These are phyloP conservation scores for Lepidothrix coronata DNA, from an alignment of 2,113 vertebrate genomes.

Conservation along the genomic window DNA sequence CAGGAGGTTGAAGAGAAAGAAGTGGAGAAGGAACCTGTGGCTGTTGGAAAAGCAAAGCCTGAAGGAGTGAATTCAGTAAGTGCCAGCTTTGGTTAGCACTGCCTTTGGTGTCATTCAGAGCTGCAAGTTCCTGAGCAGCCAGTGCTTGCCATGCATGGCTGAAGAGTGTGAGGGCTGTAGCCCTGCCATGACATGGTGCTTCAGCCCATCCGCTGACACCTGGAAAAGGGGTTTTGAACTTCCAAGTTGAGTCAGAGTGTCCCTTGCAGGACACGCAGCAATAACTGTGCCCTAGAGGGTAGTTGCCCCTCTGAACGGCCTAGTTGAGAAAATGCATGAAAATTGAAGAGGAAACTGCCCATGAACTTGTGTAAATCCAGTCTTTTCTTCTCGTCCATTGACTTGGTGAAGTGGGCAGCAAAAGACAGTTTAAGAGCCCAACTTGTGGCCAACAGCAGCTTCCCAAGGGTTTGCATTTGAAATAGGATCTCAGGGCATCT, in stretches of 20 bases:
- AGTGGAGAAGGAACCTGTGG: too few relatives aligned
- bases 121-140: too few relatives aligned
- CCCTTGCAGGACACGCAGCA: not conserved
- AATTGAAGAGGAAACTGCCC: not conserved
- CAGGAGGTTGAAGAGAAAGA: too few relatives aligned
- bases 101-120: too few relatives aligned
- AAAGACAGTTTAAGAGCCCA: not conserved
- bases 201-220: not conserved
- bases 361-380: too few relatives aligned
- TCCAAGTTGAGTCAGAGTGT: not conserved
- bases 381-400: too few relatives aligned
- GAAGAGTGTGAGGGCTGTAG: not conserved
- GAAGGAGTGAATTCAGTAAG: too few relatives aligned
- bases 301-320: not conserved
- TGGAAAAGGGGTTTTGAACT: not conserved
- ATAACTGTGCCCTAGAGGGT: not conserved
- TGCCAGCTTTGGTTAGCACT: too few relatives aligned
- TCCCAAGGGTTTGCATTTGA: not conserved
- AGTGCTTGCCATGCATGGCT: not conserved
- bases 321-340: not conserved
- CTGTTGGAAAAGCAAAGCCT: too few relatives aligned
- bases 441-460: not conserved
- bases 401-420: not conserved
- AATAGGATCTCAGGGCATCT: not conserved
- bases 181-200: not conserved